Evolutionary conservation across 2,797 vertebrate genomes (phyloP), one percentile per base, ranked within the genome.

Genomic region (Eutrigla gurnardus): DNA sequence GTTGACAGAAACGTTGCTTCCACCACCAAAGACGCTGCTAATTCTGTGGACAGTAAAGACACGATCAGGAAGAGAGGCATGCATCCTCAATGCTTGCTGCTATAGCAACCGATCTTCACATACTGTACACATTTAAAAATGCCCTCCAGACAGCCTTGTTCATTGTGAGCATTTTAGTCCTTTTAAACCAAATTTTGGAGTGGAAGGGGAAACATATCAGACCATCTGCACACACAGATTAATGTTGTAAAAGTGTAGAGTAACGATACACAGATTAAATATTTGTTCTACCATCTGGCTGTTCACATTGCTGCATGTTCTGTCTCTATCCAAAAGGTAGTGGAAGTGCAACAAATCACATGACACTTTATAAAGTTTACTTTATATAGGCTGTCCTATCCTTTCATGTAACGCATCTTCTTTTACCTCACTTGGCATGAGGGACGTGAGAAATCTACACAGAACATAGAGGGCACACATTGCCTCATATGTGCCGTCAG

Each of bases 1-100:
- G 32, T 40, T 53, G 49, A 52, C 65, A 64, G 64, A 70, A 17
- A 67, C 64, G 37, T 47, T 63, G 42, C 52, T 73, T 57, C 49
- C 18, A 12, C 47, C 0, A 4, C 43, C 55, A 11, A 53, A 65
- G 18, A 68, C 47, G 3, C 49, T 5, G 12, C 2, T 54, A 35
- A 39, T 50, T 53, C 43, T 17, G 15, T 12, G 42, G 33, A 61
- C 43, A n/a, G 36, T 49, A 39, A 75, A 53, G 9, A n/a, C 15
- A 45, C 18, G 18, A 49, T 15, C 32, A 8, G 3, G 18, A 61
- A 66, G 54, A 45, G 35, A 8, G 18, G 7, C 7, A 7, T 32
- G 5, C 2, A 36, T 47, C 7, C 18, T 12, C 2, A 57, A 49
- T 4, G 4, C 15, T 64, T 55, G 4, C 33, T 70, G 13, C 45